Percentiles rank a stretch among this genome's conserved stretches.
Conservation (phyloP, 2,888 invertebrate species). For the Spodoptera picta region DNA sequence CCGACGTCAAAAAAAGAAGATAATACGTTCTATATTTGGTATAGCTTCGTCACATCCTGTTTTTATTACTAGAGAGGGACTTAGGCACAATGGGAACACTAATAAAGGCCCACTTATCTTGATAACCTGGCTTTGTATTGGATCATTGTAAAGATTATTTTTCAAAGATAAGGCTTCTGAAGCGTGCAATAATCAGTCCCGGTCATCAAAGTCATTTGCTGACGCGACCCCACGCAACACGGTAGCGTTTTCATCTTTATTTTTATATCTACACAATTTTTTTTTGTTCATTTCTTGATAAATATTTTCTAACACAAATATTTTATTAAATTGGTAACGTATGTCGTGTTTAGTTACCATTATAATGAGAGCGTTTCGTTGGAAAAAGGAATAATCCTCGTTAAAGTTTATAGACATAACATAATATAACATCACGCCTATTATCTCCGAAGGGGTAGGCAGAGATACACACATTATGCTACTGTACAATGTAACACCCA, state of each 20-base stretch:
- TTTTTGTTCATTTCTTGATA: no score
- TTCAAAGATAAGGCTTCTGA: constrained; percentile 13
- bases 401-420: no score
- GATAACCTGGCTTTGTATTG: constrained; percentile 30
- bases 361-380: no score
- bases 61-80: constrained; percentile 14
- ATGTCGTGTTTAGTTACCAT: no score
- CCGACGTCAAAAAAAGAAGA: constrained; percentile 10
- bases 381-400: no score
- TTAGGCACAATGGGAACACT: constrained; percentile 31
- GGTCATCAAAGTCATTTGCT: constrained; percentile 28
- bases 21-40: constrained; percentile 7
- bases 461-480: no score
- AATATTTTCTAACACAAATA: no score
- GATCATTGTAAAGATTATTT: constrained; percentile 17
- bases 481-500: no score
- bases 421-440: no score
- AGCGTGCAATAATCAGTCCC: constrained; percentile 19
- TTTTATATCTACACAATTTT: constrained; percentile 2
- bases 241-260: constrained; percentile 7
- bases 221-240: background rate
- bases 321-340: no score
- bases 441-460: no score
- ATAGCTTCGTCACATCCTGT: constrained; percentile 39
- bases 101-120: constrained; percentile 21